phyloP scores from a whole-genome alignment of 2,797 vertebrate genomes.

The Melanotaenia trifasciata region DNA sequence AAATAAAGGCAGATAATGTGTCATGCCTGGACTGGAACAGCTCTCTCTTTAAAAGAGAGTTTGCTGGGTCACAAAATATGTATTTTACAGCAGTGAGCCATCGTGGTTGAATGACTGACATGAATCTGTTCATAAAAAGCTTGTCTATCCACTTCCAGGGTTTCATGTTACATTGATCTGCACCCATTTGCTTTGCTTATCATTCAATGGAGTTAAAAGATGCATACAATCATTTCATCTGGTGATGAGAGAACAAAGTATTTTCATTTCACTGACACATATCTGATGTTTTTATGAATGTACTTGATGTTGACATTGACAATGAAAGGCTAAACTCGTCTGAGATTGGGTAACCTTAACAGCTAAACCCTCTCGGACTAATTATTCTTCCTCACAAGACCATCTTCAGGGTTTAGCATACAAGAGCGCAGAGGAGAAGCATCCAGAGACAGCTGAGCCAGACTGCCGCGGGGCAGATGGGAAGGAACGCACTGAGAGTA shows the following conservation, averaged over 20 bases:
- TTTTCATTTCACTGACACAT: slow-evolving; percentile 18
- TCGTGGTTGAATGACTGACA: slow-evolving; percentile 30
- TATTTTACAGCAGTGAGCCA: slow-evolving; percentile 54
- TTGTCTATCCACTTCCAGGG: slow-evolving; percentile 24
- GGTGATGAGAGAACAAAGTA: slow-evolving; percentile 22
- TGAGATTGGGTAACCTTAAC: slow-evolving; percentile 38
- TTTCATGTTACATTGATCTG: slow-evolving; percentile 49
- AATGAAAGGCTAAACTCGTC: slow-evolving; percentile 20
- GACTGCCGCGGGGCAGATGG: slow-evolving; percentile 61
- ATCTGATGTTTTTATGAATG: slow-evolving; percentile 9
- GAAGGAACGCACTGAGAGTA: slow-evolving; percentile 39
- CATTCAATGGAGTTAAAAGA: slow-evolving; percentile 15
- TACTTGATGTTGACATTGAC: slow-evolving; percentile 32
- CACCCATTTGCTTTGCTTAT: slow-evolving; percentile 26
- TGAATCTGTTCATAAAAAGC: slow-evolving; percentile 43
- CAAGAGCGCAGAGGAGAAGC: slow-evolving; percentile 50
- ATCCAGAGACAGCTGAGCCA: slow-evolving; percentile 62
- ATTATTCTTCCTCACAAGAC: slow-evolving; percentile 64
- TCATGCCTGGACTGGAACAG: slow-evolving; percentile 50
- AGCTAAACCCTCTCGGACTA: slow-evolving; percentile 55
- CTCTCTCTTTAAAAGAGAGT: slow-evolving; percentile 54
- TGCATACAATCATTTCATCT: slow-evolving; percentile 20
- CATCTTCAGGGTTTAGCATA: slow-evolving; percentile 60
- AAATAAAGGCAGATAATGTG: slow-evolving; percentile 66
- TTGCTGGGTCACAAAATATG: slow-evolving; percentile 58